A percentile compares a stretch with the other conserved stretches of the same genome.
Conservation (phyloP, 2,113 vertebrate genomes). For the Rhagologus leucostigma region DNA sequence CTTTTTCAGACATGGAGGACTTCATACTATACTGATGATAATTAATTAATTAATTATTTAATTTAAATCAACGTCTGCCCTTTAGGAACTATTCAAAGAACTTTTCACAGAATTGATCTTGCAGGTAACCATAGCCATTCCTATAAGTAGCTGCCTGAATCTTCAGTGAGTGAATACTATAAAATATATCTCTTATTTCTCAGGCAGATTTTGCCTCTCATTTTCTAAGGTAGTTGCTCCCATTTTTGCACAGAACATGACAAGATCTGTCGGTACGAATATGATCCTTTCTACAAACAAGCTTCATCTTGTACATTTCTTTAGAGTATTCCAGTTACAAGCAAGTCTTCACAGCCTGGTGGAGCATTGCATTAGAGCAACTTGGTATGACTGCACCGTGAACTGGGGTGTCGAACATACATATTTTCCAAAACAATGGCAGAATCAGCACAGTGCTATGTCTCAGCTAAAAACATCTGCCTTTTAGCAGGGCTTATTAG, state of each 20-base stretch:
- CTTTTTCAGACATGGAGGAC: neutral
- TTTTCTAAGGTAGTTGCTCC: neutral
- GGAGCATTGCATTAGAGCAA: neutral
- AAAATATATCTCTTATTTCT: neutral
- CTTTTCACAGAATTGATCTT: neutral
- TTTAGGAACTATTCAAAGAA: neutral
- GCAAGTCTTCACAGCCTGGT: neutral
- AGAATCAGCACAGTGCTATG: neutral
- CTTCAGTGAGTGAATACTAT: neutral
- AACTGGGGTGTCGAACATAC: neutral
- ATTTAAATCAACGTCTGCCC: neutral
- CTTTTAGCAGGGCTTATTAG: neutral
- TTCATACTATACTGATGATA: neutral
- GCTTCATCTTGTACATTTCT: neutral
- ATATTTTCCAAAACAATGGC: neutral
- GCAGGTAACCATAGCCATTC: neutral
- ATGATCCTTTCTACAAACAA: neutral
- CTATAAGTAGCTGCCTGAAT: neutral
- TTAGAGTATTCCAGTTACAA: neutral
- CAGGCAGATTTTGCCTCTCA: neutral
- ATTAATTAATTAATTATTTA: neutral
- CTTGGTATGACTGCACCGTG: neutral
- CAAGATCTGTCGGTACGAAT: neutral
- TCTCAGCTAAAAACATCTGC: neutral
- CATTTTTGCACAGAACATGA: neutral